phyloP scores from a whole-genome alignment of 2,797 vertebrate genomes.

The Cephalopachus bancanus region DNA sequence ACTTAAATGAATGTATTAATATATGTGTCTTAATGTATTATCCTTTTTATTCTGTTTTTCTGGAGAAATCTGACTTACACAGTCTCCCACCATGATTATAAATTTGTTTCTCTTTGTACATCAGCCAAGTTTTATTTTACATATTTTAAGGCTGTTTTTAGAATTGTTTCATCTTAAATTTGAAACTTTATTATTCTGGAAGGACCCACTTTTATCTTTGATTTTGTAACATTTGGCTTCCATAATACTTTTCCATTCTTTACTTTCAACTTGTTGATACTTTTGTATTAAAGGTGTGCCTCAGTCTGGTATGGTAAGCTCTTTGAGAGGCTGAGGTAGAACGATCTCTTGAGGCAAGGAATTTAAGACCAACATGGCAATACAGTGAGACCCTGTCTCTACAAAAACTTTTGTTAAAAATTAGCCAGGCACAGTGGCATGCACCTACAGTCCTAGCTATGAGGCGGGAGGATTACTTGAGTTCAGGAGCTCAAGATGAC shows the following conservation, averaged over 20 bases:
- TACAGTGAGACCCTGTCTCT: too few relatives aligned
- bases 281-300: background rate
- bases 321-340: too few relatives aligned
- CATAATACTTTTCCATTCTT: background rate
- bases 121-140: background rate
- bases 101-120: background rate
- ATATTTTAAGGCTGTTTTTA: background rate
- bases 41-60: background rate
- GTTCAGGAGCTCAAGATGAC: too few relatives aligned
- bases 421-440: too few relatives aligned
- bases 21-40: background rate
- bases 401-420: too few relatives aligned
- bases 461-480: too few relatives aligned
- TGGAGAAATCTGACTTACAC: background rate
- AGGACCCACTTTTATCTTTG: background rate
- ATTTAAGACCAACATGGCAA: too few relatives aligned
- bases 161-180: background rate
- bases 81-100: background rate
- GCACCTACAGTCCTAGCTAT: too few relatives aligned
- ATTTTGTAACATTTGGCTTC: background rate
- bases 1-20: conserved; percentile 23
- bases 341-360: too few relatives aligned
- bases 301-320: background rate
- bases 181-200: background rate
- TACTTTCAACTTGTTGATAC: background rate